Base-by-base conservation (phyloP, 1,140 invertebrate species). In the Ips nitidus region DNA sequence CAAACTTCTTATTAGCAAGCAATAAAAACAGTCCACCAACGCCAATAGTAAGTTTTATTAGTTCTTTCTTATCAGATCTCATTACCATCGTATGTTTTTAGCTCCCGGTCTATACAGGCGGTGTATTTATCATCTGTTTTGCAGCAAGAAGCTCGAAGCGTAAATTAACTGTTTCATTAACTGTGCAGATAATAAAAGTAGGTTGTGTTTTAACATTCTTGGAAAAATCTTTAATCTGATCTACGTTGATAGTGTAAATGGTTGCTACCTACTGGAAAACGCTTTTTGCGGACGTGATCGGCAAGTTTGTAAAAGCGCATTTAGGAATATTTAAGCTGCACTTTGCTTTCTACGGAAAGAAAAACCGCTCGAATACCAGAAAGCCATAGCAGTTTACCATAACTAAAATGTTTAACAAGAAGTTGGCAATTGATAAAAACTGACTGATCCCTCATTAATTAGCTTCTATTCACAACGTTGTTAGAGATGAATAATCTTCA, bases 121-220 rank as follows among this genome's bases (percentile, higher is more conserved):
- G 7, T 59, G 38, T 22, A 59, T 59, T 59, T 40, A 59, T 59
- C 57, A 36, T 59, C 57, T 59, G 57, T 41, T 22, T 7, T 59
- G 43, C 45, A 63, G 38, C 52, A 4, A 42, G 60, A 52, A 38
- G 45, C 37, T 63, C n/a, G 22, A n/a, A 22, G 45, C 36, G 60
- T 52, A 63, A 63, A 63, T 63, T 63, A 63, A 63, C 60, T 63
- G 60, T 63, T 63, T 63, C 60, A 63, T 63, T 63, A 63, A 63
- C 60, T 63, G 60, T 63, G 60, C 60, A 37, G 45, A 40, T 50
- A 63, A 63, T 63, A 52, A 63, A 63, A 63, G 60, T 61, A 7
- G 59, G 22, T 40, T 47, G 37, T 41, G 39, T 60, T 60, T 60
- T 60, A 43, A 60, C 5, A 3, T 60, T 60, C 41, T 3, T 50